phyloP scores from a whole-genome alignment of 2,113 vertebrate species.

The Picathartes gymnocephalus region DNA sequence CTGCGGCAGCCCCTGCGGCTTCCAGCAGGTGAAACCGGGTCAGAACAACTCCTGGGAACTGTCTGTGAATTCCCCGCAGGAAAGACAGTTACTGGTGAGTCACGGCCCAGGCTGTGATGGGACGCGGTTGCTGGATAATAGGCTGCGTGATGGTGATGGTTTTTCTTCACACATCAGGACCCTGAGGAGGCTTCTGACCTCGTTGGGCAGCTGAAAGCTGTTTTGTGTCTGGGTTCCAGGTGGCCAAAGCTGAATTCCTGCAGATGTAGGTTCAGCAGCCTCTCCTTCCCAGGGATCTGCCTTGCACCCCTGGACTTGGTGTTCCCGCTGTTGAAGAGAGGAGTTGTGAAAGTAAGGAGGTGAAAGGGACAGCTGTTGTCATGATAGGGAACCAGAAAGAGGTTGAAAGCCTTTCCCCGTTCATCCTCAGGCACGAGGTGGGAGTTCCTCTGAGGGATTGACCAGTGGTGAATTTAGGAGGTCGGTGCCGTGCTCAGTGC shows the following conservation, averaged over 20 bases:
- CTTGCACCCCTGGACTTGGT: not conserved
- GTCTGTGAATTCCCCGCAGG: not conserved
- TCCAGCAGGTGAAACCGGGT: not conserved
- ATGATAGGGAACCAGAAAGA: not conserved
- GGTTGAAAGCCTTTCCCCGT: not conserved
- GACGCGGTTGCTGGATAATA: not conserved
- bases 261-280: not conserved
- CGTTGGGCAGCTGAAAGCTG: not conserved
- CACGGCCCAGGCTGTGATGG: not conserved
- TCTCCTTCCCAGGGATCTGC: not conserved
- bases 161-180: not conserved
- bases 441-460: not conserved
- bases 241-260: not conserved
- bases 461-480: not conserved
- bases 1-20: not conserved
- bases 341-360: not conserved
- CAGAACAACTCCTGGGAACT: not conserved
- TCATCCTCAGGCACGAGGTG: fast-evolving
- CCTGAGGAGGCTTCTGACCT: not conserved
- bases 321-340: not conserved
- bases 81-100: not conserved
- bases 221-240: not conserved
- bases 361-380: not conserved
- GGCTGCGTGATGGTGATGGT: not conserved
- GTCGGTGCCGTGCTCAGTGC: fast-evolving